Evolutionary conservation across 2,888 invertebrate species (phyloP).

Genomic region (Thelaira solivaga): DNA sequence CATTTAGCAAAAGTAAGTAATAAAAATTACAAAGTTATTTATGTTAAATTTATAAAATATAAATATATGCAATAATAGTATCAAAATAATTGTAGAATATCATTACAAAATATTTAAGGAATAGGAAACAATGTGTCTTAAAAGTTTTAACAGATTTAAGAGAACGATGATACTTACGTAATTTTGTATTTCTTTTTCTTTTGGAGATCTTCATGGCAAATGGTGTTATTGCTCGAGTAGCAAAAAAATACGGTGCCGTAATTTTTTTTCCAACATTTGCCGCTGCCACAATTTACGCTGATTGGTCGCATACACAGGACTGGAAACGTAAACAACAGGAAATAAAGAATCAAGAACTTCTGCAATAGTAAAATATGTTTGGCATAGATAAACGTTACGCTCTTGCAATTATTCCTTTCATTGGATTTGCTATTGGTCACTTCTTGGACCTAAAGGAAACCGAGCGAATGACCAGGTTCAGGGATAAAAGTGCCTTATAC

Average conservation of each 20-base stretch:
- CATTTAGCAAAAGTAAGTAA: background rate
- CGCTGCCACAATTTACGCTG: constrained; percentile 81
- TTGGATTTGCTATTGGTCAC: constrained; percentile 81
- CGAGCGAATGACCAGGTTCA: constrained; percentile 83
- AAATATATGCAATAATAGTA: no score
- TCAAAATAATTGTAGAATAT: background rate
- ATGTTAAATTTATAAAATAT: background rate
- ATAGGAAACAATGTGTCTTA: background rate
- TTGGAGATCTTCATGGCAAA: constrained; percentile 68
- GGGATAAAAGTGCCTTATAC: constrained; percentile 89
- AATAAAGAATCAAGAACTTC: constrained; percentile 63
- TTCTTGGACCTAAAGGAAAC: constrained; percentile 84
- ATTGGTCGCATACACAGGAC: constrained; percentile 84
- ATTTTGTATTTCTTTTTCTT: background rate
- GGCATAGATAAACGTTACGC: constrained; percentile 79
- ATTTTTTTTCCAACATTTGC: constrained; percentile 83
- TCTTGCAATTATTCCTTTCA: constrained; percentile 79
- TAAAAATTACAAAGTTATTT: background rate
- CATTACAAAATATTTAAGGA: background rate
- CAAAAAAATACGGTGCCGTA: constrained; percentile 82
- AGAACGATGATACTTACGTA: constrained; percentile 27
- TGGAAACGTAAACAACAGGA: constrained; percentile 81
- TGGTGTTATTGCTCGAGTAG: constrained; percentile 76
- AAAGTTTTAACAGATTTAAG: background rate
- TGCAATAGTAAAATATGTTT: constrained; percentile 71